Conservation (phyloP, 2,888 invertebrate species). For the Aphodius sticticus region DNA sequence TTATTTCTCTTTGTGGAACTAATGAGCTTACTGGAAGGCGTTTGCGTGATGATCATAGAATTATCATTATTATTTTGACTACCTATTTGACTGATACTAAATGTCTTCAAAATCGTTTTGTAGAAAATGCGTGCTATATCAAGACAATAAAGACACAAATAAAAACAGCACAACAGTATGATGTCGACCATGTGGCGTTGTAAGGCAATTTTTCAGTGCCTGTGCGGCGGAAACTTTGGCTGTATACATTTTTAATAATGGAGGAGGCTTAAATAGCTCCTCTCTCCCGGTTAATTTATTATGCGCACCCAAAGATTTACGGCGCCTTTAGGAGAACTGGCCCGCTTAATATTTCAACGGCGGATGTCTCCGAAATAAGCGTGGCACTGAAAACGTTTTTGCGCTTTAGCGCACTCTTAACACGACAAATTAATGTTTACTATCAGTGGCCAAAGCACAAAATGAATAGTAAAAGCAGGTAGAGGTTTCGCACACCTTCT, state of each 20-base stretch:
- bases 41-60: too few species aligned
- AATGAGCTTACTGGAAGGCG: too few species aligned
- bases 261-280: conserved; percentile 4
- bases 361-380: conserved; percentile 7
- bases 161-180: too few species aligned
- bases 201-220: not conserved
- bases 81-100: too few species aligned
- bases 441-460: not conserved
- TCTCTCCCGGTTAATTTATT: conserved; percentile 18
- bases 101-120: too few species aligned
- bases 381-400: not conserved
- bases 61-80: too few species aligned
- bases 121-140: too few species aligned
- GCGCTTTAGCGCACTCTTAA: conserved; percentile 4
- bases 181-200: too few species aligned
- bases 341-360: conserved; percentile 16
- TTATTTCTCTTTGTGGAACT: too few species aligned
- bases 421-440: not conserved
- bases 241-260: conserved; percentile 4
- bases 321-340: conserved; percentile 20
- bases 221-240: not conserved
- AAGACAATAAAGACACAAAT: too few species aligned
- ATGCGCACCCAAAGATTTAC: conserved; percentile 20
- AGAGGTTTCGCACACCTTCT: not conserved
- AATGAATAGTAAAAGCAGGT: not conserved